Conservation (phyloP, 2,113 vertebrate genomes). For the Elaphurus davidianus region DNA sequence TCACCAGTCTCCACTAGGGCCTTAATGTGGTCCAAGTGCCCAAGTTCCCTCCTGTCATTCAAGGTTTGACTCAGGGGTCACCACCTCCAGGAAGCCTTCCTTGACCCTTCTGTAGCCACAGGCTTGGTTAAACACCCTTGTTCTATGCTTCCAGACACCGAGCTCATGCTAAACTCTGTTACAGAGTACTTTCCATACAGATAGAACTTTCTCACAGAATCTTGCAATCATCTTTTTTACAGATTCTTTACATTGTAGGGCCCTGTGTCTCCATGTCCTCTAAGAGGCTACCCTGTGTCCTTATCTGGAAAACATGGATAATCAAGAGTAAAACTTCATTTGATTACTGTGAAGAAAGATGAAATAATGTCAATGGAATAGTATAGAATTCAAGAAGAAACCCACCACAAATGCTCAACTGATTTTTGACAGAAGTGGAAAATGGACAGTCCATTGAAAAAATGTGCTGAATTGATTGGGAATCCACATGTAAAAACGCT, state of each 20-base stretch:
- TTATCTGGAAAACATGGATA: neutral
- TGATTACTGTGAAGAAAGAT: neutral
- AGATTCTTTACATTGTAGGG: neutral
- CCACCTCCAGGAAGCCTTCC: neutral
- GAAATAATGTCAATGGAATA: neutral
- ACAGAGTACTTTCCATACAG: neutral
- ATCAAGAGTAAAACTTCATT: neutral
- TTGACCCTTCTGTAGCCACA: neutral
- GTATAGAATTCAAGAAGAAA: neutral
- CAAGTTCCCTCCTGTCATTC: neutral
- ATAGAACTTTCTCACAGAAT: neutral
- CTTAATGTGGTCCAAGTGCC: neutral
- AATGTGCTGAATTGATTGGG: neutral
- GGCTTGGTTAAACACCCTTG: neutral
- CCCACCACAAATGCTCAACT: too few species aligned
- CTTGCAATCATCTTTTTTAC: neutral
- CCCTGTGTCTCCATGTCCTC: neutral
- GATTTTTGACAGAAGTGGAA: neutral
- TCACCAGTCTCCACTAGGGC: neutral
- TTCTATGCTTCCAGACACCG: neutral
- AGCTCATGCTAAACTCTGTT: too few species aligned
- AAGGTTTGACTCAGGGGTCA: neutral
- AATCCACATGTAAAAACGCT: neutral
- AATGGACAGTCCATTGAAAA: neutral
- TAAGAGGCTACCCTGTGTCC: neutral